Base-by-base conservation (phyloP, 2,888 invertebrate species). In the Nomada ruficornis region DNA sequence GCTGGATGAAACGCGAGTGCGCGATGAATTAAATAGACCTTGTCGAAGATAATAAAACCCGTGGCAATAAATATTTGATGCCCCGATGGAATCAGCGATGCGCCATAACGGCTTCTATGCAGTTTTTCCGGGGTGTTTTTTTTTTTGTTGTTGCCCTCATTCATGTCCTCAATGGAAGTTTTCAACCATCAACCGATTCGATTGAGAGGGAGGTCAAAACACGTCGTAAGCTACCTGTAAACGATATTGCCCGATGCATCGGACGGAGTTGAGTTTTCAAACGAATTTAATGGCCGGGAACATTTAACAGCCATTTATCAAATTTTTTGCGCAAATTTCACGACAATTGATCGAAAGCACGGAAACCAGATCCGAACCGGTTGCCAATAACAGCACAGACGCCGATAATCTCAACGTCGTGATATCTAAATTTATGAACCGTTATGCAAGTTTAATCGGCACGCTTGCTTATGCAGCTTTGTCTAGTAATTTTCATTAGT, bases 321-420 rank as follows among this genome's bases (percentile, higher is more conserved):
- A 69, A 77, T 55, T 70, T 71, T 74, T 71, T 54, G 60, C 67
- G 44, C 50, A 57, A 73, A 83, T 52, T 76, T 70, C 74, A 23
- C 73, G 64, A 59, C 76, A 54, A 63, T 67, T 64, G 81, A 57
- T 76, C 55, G 75, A 68, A 80, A 78, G 76, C 78, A 67, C 57
- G 67, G 23, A 26, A 82, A 76, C 23, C 65, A 59, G 76, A 69
- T 52, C 83, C 26, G 62, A 47, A 74, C 36, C 62, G 57, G 64
- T 71, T 80, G 78, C 70, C 77, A 77, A 81, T 76, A 83, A 77
- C 76, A 59, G 55, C 54, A 70, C 44, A 18, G 47, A 36, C 68
- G 68, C 59, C 76, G 68, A 74, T 74, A 71, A 65, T 71, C 70
- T 47, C 36, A 26, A 75, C 80, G 57, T 54, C 69, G 71, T 62